Evolutionary conservation across 1,140 invertebrate species (phyloP).

Genomic region (Lucilia cuprina): DNA sequence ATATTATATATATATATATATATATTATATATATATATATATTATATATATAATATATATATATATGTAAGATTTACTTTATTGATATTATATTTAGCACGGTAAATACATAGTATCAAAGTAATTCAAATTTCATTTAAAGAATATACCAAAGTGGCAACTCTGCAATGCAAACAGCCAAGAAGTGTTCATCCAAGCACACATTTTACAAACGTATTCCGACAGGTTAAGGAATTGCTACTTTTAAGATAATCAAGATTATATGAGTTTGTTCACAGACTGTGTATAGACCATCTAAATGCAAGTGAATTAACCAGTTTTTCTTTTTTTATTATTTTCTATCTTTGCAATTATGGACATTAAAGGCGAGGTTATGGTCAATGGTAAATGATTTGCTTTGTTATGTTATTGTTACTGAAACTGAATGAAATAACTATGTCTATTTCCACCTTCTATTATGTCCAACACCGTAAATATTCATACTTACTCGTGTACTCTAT

Average conservation of each 20-base stretch:
- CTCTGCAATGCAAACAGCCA: too few species aligned
- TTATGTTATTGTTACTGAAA: background rate
- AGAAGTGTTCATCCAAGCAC: too few species aligned
- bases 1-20: too few species aligned
- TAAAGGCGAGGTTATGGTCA: constrained; percentile 12
- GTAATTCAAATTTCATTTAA: too few species aligned
- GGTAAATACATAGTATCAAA: too few species aligned
- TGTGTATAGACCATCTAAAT: background rate
- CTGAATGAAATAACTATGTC: background rate
- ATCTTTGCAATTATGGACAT: background rate
- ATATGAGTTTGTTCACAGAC: background rate
- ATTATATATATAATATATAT: too few species aligned
- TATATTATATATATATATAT: too few species aligned
- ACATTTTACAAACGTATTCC: background rate
- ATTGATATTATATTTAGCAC: too few species aligned
- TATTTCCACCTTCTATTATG: background rate
- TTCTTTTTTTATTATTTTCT: background rate
- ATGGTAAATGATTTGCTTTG: background rate
- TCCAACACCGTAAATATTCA: too few species aligned
- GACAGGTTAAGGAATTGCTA: background rate
- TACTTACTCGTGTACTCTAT: too few species aligned
- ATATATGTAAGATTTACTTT: too few species aligned
- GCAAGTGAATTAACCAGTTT: background rate
- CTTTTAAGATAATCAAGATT: background rate
- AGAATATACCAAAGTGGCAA: too few species aligned